Conservation (phyloP, 2,113 vertebrate genomes). For the Plecturocebus donacophilus region DNA sequence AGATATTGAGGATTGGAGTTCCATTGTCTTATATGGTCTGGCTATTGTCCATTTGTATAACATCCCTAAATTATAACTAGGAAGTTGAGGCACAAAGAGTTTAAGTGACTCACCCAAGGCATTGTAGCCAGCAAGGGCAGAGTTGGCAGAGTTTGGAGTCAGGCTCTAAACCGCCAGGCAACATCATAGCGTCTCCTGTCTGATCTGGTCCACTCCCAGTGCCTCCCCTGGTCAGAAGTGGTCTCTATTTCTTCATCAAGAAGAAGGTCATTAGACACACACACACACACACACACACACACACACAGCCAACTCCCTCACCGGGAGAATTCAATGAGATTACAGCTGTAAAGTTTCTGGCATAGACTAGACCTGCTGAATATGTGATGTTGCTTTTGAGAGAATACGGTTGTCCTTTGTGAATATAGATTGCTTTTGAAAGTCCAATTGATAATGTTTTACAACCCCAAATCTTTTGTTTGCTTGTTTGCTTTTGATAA, state of each 20-base stretch:
- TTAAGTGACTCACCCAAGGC: not conserved
- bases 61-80: not conserved
- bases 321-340: not conserved
- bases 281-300: not conserved
- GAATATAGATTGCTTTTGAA: not conserved
- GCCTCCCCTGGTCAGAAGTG: not conserved
- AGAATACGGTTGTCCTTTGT: not conserved
- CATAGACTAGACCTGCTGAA: not conserved
- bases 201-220: not conserved
- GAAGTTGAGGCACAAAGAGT: not conserved
- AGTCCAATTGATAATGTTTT: not conserved
- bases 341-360: not conserved
- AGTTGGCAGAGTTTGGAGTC: not conserved
- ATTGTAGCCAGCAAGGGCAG: not conserved
- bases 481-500: not conserved
- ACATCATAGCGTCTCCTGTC: not conserved
- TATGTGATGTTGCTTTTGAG: not conserved
- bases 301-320: too few species aligned
- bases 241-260: not conserved
- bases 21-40: not conserved
- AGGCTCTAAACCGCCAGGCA: too few species aligned
- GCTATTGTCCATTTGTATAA: rapidly evolving
- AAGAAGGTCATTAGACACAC: not conserved
- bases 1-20: not conserved
- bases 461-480: not conserved